phyloP scores from a whole-genome alignment of 2,113 vertebrate species.

The Lepus timidus region DNA sequence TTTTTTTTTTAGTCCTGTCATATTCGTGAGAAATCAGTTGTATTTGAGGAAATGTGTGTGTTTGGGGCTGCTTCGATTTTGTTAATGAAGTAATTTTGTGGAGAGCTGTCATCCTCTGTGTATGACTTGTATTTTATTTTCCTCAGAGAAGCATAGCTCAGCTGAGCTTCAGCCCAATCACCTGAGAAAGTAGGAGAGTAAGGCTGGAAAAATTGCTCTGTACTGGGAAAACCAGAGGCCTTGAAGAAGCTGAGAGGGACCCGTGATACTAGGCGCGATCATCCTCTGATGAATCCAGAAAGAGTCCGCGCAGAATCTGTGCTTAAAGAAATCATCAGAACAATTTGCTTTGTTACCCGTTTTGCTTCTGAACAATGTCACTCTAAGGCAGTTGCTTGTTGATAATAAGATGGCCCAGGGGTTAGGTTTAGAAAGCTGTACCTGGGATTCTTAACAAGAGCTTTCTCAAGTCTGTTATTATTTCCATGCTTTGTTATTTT shows the following conservation, averaged over 20 bases:
- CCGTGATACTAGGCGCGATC: neutral
- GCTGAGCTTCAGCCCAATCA: neutral
- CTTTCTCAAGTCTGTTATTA: neutral
- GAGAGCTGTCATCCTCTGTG: neutral
- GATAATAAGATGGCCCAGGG: neutral
- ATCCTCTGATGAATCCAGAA: neutral
- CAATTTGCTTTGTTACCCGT: neutral
- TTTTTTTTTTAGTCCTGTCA: neutral
- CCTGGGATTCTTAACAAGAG: neutral
- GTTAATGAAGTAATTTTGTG: slow-evolving; percentile 12
- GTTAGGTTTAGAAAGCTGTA: slow-evolving; percentile 23
- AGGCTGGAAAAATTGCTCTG: neutral
- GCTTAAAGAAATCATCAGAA: neutral
- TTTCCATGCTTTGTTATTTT: too few species aligned
- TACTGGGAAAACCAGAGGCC: neutral
- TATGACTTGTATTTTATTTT: neutral
- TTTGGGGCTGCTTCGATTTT: neutral
- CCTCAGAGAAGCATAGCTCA: neutral
- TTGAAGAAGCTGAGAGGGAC: neutral
- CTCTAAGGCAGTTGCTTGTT: neutral
- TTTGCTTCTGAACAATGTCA: neutral
- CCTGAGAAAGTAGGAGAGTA: neutral
- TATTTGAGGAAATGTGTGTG: neutral
- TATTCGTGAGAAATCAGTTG: neutral
- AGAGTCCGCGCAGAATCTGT: neutral